Evolutionary conservation across 2,113 vertebrate species (phyloP).

Genomic region (Gymnogyps californianus): DNA sequence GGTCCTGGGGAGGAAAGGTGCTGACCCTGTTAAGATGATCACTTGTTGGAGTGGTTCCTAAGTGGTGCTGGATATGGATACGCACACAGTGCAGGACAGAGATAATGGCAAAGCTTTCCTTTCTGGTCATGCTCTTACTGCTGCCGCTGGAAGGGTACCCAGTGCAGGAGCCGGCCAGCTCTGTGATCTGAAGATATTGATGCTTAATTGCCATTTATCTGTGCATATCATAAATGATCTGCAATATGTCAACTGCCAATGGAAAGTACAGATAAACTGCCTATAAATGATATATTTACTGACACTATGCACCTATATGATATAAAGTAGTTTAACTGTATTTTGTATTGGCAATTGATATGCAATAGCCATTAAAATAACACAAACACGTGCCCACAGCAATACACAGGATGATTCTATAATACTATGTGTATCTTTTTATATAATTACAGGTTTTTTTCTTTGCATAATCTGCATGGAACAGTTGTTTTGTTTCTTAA

Average conservation of each 20-base stretch:
- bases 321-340: neutral
- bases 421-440: neutral
- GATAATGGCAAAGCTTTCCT: constrained; percentile 29
- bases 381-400: neutral
- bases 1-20: constrained; percentile 54
- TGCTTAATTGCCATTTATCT: neutral
- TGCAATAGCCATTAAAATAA: neutral
- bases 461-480: neutral
- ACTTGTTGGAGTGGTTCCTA: constrained; percentile 60
- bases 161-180: neutral
- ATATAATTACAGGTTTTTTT: neutral
- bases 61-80: constrained; percentile 38
- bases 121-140: neutral
- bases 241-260: neutral
- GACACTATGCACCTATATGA: neutral
- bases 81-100: neutral
- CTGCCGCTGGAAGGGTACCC: neutral
- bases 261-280: neutral
- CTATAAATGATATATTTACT: neutral
- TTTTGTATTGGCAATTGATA: neutral
- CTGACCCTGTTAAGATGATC: constrained; percentile 60
- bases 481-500: neutral
- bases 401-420: neutral
- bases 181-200: neutral
- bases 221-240: neutral